A percentile compares a stretch with the other conserved stretches of the same genome.
Conservation (phyloP, 1,140 invertebrate genomes). For the Sminthurides bifidus region DNA sequence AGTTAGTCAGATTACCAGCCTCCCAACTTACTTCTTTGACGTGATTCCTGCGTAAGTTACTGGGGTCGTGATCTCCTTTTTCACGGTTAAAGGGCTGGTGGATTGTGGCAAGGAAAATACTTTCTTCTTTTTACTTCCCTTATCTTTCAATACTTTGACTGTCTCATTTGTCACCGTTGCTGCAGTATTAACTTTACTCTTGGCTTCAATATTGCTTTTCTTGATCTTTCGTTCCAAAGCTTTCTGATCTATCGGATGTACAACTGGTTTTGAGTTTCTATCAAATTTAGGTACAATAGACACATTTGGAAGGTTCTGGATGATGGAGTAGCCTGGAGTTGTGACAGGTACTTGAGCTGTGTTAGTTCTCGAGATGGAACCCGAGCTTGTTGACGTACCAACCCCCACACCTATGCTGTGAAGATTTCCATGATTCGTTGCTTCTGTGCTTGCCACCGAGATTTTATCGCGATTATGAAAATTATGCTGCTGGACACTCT, state of each 20-base stretch:
- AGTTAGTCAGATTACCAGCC: too few species aligned
- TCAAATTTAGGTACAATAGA: slow-evolving; percentile 31
- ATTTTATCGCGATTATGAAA: not conserved
- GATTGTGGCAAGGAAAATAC: slow-evolving; percentile 13
- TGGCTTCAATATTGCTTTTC: not conserved
- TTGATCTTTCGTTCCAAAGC: not conserved
- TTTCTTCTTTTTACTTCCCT: slow-evolving; percentile 12
- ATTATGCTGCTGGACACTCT: slow-evolving; percentile 8
- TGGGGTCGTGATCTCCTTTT: slow-evolving; percentile 29
- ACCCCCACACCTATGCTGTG: not conserved
- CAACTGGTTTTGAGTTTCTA: slow-evolving; percentile 24
- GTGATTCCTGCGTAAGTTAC: slow-evolving; percentile 12
- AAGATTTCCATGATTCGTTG: not conserved
- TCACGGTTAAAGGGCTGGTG: slow-evolving; percentile 30
- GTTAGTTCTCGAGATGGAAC: not conserved
- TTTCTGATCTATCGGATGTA: slow-evolving; percentile 1
- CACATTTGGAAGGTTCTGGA: slow-evolving; percentile 27
- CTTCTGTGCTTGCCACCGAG: too few species aligned
- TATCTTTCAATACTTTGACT: slow-evolving; percentile 19
- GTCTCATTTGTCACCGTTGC: slow-evolving; percentile 1
- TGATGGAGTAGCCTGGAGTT: slow-evolving; percentile 19
- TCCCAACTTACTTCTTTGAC: not conserved
- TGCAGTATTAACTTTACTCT: not conserved
- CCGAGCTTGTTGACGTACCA: not conserved
- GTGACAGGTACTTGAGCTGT: not conserved